phyloP scores from a whole-genome alignment of 2,113 vertebrate genomes.

The Rutilus rutilus region DNA sequence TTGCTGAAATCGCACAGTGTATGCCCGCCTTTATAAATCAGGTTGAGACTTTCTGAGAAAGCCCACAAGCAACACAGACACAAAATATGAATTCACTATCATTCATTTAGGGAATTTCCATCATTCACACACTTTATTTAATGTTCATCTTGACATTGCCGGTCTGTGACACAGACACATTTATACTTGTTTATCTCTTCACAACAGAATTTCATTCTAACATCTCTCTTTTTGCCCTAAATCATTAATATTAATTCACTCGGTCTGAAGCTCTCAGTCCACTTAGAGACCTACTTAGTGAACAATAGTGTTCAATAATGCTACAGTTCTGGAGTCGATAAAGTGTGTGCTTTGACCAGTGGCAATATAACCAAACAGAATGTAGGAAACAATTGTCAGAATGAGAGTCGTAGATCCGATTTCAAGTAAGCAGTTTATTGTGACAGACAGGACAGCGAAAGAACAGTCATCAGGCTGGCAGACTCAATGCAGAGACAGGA shows the following conservation, averaged over 20 bases:
- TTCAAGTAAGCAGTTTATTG: too few species aligned
- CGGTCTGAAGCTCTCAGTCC: not conserved
- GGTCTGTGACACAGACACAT: not conserved
- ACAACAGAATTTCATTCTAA: not conserved
- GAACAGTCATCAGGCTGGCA: too few species aligned
- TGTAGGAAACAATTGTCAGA: too few species aligned
- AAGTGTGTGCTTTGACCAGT: not conserved
- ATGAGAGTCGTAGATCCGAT: too few species aligned
- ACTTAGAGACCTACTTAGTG: not conserved
- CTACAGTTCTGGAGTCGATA: not conserved
- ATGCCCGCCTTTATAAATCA: not conserved
- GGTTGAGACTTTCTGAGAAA: not conserved
- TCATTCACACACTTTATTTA: not conserved
- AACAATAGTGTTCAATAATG: not conserved
- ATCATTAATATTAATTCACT: not conserved
- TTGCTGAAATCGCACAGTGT: too few species aligned
- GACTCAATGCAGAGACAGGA: too few species aligned
- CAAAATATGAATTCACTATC: not conserved
- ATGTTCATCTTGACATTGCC: not conserved
- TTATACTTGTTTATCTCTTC: not conserved
- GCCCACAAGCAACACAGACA: not conserved
- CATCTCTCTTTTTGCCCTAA: not conserved
- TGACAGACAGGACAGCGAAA: too few species aligned
- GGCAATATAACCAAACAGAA: not conserved
- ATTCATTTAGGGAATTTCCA: not conserved